Conservation (phyloP, 64 coral and sea anemone genomes). For the Hydrozoanthus tunicans region DNA sequence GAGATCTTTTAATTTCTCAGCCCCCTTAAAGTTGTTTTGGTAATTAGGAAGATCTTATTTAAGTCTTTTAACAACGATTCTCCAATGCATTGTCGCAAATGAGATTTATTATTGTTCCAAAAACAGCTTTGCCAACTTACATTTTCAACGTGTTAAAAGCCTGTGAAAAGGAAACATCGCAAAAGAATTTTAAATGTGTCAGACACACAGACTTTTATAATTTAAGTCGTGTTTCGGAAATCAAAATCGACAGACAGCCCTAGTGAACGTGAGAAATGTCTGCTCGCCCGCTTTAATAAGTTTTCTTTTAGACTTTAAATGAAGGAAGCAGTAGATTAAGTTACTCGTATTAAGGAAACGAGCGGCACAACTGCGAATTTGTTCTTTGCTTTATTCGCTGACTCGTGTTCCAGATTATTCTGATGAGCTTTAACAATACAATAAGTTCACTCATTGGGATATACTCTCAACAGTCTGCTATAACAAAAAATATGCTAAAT, state of each 20-base stretch:
- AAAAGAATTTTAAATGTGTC: neutral
- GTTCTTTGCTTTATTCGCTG: neutral
- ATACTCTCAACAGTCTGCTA: neutral
- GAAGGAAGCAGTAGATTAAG: neutral
- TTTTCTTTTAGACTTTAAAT: neutral
- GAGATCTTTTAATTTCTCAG: conserved; percentile 24
- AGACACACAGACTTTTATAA: too few species aligned
- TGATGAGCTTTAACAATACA: neutral
- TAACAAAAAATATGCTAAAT: neutral
- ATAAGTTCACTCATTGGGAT: neutral
- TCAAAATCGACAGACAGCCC: neutral
- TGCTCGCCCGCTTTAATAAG: too few species aligned
- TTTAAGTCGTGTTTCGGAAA: neutral
- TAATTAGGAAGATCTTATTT: conserved; percentile 5
- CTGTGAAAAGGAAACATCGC: neutral
- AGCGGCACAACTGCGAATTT: neutral
- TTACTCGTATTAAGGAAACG: neutral
- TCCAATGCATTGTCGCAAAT: neutral
- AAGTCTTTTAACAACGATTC: neutral
- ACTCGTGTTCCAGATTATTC: neutral
- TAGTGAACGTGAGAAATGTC: too few species aligned
- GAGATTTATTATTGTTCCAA: neutral
- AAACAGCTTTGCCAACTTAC: too few species aligned
- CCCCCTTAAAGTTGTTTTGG: neutral
- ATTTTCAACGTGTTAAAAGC: too few species aligned